These are phyloP conservation scores for Antheraea mylitta DNA, from an alignment of 1,140 invertebrate genomes.

Conservation along the genomic window DNA sequence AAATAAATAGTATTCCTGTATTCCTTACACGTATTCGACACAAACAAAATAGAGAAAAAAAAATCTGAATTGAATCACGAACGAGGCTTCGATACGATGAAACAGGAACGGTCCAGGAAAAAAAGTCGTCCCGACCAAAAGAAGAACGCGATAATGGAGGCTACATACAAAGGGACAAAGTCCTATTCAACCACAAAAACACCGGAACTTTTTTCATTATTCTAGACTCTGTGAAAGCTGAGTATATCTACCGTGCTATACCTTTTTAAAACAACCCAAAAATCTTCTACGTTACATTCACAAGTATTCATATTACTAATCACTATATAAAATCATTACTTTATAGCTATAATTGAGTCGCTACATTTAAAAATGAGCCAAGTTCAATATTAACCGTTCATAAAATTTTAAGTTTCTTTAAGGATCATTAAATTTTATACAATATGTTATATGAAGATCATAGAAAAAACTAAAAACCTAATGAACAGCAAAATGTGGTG, in stretches of 20 bases:
- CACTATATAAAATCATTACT: too few species aligned
- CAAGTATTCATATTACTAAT: too few species aligned
- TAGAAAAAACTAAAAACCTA: too few species aligned
- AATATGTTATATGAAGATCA: too few species aligned
- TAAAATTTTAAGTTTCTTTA: too few species aligned
- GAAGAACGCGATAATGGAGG: not conserved
- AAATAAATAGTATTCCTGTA: too few species aligned
- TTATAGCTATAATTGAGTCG: too few species aligned
- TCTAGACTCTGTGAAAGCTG: not conserved
- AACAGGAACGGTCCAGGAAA: constrained; percentile 17
- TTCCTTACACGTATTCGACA: not conserved
- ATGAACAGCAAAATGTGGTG: too few species aligned
- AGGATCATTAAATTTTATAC: too few species aligned
- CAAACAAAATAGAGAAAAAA: constrained; percentile 16
- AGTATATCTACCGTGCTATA: not conserved
- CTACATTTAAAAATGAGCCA: too few species aligned
- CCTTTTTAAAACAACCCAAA: not conserved
- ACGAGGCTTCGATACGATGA: constrained; percentile 19
- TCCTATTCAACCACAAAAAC: not conserved
- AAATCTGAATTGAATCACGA: constrained; percentile 26
- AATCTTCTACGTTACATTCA: too few species aligned
- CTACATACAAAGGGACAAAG: constrained; percentile 2
- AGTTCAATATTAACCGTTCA: too few species aligned
- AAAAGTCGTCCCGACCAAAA: constrained; percentile 11
- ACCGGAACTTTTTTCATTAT: not conserved